Evolutionary conservation across 2,797 vertebrate species (phyloP), one percentile per base, ranked within the genome.

Genomic region (Sebastes goodei): DNA sequence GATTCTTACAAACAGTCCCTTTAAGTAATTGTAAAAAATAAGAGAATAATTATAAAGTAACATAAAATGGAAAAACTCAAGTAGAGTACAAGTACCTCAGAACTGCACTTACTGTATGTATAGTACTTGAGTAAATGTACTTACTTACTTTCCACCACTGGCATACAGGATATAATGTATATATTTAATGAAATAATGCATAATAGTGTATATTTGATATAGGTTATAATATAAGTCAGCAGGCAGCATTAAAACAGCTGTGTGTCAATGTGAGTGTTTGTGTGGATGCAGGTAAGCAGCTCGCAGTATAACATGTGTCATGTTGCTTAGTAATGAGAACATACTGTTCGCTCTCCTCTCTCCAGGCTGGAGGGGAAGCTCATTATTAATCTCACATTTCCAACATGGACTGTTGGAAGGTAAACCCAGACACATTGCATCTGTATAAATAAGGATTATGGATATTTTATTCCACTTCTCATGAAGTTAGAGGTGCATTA

Each of bases 281-380:
- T 29, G 55, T 71, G 42, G 65, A 65, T 62, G 81, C 56, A 83
- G 75, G 82, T 23, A 61, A 74, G 62, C 75, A 77, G 74, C 61
- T 69, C 71, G 65, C 33, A 46, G 25, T 55, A 53, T 66, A 80
- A 69, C 71, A 71, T 86, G 78, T 84, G 80, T 84, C 77, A 85
- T 82, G 78, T 81, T 68, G 73, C 84, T 88, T 57, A 17, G 62
- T 90, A 89, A 93, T 87, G 75, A 90, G 91, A 80, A 83, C 86
- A 81, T 79, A 70, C 82, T 46, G 81, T 88, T 90, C 69, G 65
- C 32, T 74, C 78, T 80, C 35, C 12, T 76, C 79, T 93, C 74
- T 86, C 61, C 76, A 65, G 78, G 76, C 85, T 83, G 59, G 38
- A 87, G 81, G 82, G 56, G 66, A 84, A 73, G 71, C 78, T 83